Conservation (phyloP, 2,888 invertebrate genomes). For the Parelbella ahira region DNA sequence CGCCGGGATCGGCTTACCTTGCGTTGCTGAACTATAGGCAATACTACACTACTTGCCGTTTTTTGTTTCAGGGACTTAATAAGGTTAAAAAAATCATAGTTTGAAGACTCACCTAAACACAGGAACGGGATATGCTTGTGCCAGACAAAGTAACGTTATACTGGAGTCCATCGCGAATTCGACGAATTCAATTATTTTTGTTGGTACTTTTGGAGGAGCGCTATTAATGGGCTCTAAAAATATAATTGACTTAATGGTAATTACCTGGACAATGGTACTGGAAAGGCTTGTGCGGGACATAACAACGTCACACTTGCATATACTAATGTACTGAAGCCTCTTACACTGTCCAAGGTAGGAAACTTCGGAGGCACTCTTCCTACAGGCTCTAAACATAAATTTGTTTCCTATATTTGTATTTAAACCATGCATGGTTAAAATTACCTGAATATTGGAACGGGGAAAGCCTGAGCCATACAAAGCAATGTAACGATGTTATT, state of each 20-base stretch:
- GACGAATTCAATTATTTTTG: conserved; percentile 71
- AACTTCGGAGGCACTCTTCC: conserved; percentile 85
- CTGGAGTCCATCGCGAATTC: conserved; percentile 65
- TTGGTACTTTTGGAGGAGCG: conserved; percentile 84
- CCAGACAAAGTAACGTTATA: conserved; percentile 84
- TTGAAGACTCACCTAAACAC: conserved; percentile 83
- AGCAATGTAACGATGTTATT: conserved; percentile 70
- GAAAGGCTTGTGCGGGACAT: conserved; percentile 86
- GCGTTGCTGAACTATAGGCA: no score
- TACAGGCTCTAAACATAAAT: conserved; percentile 75
- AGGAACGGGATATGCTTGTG: conserved; percentile 85
- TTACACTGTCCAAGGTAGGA: conserved; percentile 84
- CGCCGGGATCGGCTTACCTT: conserved; percentile 5
- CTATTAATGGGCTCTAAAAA: conserved; percentile 85
- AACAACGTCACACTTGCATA: conserved; percentile 82
- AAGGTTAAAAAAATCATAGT: no score
- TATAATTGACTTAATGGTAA: conserved; percentile 13
- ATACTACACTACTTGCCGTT: no score
- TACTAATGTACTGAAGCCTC: conserved; percentile 71
- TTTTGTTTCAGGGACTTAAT: no score
- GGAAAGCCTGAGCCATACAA: conserved; percentile 84
- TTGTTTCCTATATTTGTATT: conserved; percentile 23
- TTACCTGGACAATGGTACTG: conserved; percentile 84
- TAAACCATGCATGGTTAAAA: conserved; percentile 27
- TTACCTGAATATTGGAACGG: conserved; percentile 85